These are phyloP conservation scores for Rhinichthys klamathensis DNA, from an alignment of 2,113 vertebrate species.

Conservation along the genomic window DNA sequence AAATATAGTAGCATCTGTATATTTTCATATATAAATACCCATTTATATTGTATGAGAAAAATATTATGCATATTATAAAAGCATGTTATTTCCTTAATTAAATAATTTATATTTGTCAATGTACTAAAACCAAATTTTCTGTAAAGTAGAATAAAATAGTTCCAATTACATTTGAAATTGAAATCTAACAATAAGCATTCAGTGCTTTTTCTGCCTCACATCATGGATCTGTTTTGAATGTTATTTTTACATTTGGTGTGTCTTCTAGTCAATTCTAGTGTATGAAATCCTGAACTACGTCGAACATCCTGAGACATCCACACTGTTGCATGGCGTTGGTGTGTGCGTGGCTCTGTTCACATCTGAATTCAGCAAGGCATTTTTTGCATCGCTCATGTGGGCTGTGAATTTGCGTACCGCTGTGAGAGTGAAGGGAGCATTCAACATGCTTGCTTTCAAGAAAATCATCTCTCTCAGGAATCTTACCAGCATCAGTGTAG, in stretches of 20 bases:
- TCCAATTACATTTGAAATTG: neutral
- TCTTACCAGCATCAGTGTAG: slow-evolving; percentile 71
- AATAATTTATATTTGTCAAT: neutral
- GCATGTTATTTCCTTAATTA: too few relatives aligned
- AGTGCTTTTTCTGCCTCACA: neutral
- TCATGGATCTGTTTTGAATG: neutral
- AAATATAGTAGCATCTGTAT: neutral
- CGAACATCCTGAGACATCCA: slow-evolving; percentile 24
- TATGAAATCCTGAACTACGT: slow-evolving; percentile 73
- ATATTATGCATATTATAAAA: neutral
- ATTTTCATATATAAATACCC: neutral
- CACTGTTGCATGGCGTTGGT: slow-evolving; percentile 65
- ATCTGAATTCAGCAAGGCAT: slow-evolving; percentile 74
- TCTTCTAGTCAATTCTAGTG: slow-evolving; percentile 75
- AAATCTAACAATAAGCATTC: too few relatives aligned
- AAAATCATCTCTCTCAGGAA: slow-evolving; percentile 77
- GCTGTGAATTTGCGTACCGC: slow-evolving; percentile 79
- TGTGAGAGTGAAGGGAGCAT: slow-evolving; percentile 77
- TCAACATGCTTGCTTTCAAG: slow-evolving; percentile 74
- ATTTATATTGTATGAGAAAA: neutral
- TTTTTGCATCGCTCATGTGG: slow-evolving; percentile 75
- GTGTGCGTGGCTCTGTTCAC: slow-evolving; percentile 76
- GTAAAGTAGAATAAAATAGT: neutral
- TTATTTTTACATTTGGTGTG: slow-evolving; percentile 11
- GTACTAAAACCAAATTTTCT: neutral